Conservation (phyloP, 1,140 invertebrate genomes). For the Marisa cornuarietis region DNA sequence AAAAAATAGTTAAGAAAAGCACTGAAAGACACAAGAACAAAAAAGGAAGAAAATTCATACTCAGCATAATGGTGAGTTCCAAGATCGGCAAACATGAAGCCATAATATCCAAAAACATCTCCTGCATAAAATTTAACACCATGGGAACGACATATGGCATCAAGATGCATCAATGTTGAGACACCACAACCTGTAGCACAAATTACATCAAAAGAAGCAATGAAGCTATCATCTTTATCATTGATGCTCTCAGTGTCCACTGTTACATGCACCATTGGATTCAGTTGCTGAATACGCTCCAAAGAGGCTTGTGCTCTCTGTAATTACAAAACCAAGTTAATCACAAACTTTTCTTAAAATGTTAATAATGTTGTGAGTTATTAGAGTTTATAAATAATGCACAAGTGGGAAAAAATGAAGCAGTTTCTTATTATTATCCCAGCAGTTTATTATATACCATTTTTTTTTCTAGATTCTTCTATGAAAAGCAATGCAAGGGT, state of each 20-base stretch:
- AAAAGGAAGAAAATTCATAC: slow-evolving; percentile 70
- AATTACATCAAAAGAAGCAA: slow-evolving; percentile 84
- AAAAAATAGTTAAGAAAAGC: not conserved
- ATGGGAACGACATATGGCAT: slow-evolving; percentile 80
- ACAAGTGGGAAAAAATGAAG: not conserved
- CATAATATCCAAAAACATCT: slow-evolving; percentile 93
- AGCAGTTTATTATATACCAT: too few relatives aligned
- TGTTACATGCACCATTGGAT: slow-evolving; percentile 89
- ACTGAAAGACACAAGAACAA: not conserved
- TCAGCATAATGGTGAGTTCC: slow-evolving; percentile 86
- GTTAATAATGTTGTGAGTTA: not conserved
- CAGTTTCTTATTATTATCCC: not conserved
- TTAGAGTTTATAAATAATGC: not conserved
- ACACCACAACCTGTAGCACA: slow-evolving; percentile 80
- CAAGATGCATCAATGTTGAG: slow-evolving; percentile 78
- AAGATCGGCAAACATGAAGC: slow-evolving; percentile 91
- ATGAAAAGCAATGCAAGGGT: too few relatives aligned
- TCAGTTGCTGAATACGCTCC: slow-evolving; percentile 81
- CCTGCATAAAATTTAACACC: slow-evolving; percentile 88
- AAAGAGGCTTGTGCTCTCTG: slow-evolving; percentile 86
- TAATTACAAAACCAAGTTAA: slow-evolving; percentile 53
- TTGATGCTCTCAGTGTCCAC: slow-evolving; percentile 75
- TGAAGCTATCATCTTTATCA: slow-evolving; percentile 76
- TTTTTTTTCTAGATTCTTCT: too few relatives aligned
- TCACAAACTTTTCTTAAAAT: not conserved